phyloP scores from a whole-genome alignment of 2,113 vertebrate species.

The Semnornis frantzii region DNA sequence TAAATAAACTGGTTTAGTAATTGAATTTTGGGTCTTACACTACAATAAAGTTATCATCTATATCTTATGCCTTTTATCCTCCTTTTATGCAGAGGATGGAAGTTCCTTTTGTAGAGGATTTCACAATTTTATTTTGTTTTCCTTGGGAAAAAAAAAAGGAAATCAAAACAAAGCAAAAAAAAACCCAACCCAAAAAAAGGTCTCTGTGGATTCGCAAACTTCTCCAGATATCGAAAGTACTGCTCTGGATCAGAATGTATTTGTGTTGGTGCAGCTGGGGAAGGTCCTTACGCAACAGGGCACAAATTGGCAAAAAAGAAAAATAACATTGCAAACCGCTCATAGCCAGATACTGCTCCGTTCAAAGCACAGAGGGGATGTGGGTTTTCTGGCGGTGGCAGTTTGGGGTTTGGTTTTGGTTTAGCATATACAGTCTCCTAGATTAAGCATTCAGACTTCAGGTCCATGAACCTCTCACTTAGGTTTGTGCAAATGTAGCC shows the following conservation, averaged over 20 bases:
- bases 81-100: slow-evolving; percentile 13
- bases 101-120: slow-evolving; percentile 6
- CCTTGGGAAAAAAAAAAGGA: neutral
- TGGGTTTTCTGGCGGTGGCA: neutral
- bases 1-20: slow-evolving; percentile 31
- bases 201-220: neutral
- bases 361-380: neutral
- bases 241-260: neutral
- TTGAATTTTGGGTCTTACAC: neutral
- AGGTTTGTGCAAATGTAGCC: neutral
- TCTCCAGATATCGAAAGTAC: neutral
- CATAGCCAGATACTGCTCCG: neutral
- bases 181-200: no score
- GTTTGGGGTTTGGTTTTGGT: neutral
- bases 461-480: neutral
- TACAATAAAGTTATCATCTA: slow-evolving; percentile 8
- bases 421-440: neutral
- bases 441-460: neutral
- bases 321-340: neutral
- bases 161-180: neutral
- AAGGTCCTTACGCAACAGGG: neutral
- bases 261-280: neutral
- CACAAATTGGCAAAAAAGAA: neutral
- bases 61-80: slow-evolving; percentile 43
- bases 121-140: neutral